Evolutionary conservation across 2,888 invertebrate species (phyloP).

Genomic region (Mesorhabditis sp.): DNA sequence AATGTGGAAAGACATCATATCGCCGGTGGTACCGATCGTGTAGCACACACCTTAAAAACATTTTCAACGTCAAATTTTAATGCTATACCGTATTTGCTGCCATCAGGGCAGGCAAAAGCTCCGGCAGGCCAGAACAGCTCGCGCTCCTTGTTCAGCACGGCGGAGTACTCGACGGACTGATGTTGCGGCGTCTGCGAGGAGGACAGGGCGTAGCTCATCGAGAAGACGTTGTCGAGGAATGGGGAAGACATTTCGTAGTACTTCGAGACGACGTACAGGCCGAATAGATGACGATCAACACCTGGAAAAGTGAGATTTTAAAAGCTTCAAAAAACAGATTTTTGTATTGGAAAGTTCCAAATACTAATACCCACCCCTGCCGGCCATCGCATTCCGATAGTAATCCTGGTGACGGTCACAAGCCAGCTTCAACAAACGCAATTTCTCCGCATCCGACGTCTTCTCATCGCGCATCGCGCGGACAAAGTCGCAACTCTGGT

Average conservation of each 20-base stretch:
- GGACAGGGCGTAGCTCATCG: constrained; percentile 93
- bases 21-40: constrained; percentile 44
- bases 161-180: constrained; percentile 39
- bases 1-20: constrained; percentile 44
- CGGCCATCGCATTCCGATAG: constrained; percentile 95
- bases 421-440: constrained; percentile 57
- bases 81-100: constrained; percentile 36
- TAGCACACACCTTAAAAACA: constrained; percentile 38
- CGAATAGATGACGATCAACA: constrained; percentile 89
- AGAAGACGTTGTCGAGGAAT: constrained; percentile 76
- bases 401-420: constrained; percentile 73
- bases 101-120: constrained; percentile 46
- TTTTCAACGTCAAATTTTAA: background rate
- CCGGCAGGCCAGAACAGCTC: constrained; percentile 51
- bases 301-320: constrained; percentile 20
- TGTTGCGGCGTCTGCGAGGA: constrained; percentile 65
- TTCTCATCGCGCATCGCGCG: constrained; percentile 77
- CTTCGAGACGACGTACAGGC: constrained; percentile 92
- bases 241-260: constrained; percentile 76
- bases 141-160: constrained; percentile 34
- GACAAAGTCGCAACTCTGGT: constrained; percentile 89
- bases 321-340: constrained; percentile 2
- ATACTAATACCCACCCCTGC: constrained; percentile 68
- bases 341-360: background rate
- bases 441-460: constrained; percentile 63